These are phyloP conservation scores for Schizopygopsis pylzovi DNA, from an alignment of 2,797 vertebrate genomes.

Conservation along the genomic window DNA sequence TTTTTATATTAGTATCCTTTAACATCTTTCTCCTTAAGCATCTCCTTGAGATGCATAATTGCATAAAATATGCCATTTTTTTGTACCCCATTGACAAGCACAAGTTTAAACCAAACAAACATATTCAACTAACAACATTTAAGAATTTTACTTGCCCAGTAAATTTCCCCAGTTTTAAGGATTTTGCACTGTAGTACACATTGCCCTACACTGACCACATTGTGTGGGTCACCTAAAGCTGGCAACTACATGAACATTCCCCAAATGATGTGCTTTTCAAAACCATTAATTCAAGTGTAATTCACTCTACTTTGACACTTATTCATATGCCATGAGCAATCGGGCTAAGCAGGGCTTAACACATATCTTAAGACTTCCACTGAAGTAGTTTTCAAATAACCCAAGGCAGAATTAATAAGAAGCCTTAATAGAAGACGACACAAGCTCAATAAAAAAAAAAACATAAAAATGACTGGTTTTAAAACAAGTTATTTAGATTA, in stretches of 20 bases:
- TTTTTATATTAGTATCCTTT: neutral
- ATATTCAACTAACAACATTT: neutral
- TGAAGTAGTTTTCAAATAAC: slow-evolving; percentile 15
- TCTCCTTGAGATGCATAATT: neutral
- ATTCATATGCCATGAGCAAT: slow-evolving; percentile 9
- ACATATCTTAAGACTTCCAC: slow-evolving; percentile 34
- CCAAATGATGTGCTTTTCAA: slow-evolving; percentile 22
- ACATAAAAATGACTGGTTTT: neutral
- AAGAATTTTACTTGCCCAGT: neutral
- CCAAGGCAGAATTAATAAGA: slow-evolving; percentile 4
- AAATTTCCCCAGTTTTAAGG: neutral
- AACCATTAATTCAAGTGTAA: slow-evolving; percentile 16
- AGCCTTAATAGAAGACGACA: neutral
- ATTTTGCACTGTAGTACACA: too few species aligned
- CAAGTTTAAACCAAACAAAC: neutral
- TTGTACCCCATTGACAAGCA: neutral
- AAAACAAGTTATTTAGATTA: neutral
- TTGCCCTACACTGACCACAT: neutral
- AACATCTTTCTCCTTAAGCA: neutral
- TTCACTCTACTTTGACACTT: neutral
- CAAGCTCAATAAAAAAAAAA: neutral
- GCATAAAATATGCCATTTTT: neutral
- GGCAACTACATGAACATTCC: neutral
- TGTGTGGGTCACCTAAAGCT: slow-evolving; percentile 21
- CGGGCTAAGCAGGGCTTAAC: slow-evolving; percentile 36